Evolutionary conservation across 2,797 vertebrate species (phyloP), one percentile per base, ranked within the genome.

Genomic region (Dallia pectoralis): DNA sequence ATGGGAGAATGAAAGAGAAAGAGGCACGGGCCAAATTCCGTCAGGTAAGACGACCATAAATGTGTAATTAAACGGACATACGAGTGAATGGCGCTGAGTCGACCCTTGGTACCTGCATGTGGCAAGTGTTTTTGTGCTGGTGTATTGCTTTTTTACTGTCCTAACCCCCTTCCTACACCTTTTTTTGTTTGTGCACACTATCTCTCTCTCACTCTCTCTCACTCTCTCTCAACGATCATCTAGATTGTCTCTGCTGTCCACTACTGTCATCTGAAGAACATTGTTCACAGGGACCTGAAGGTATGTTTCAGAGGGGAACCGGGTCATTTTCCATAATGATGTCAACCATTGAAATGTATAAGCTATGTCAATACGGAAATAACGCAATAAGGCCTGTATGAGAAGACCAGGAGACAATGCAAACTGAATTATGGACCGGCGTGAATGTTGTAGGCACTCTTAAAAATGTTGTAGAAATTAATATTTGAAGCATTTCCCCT

Each of bases 1-100:
- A 96, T 0, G 97, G 97, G 84, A 93, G 97, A 78, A 97, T 98
- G 97, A 97, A 96, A 90, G 96, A 97, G 90, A 98, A 97, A 78
- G 97, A 98, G 80, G 97, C 97, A 8, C 88, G 97, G 82, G 95
- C 95, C 89, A 98, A 97, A 89, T 98, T 97, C 90, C 89, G 96
- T 89, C 96, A 97, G 94, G 97, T 97, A 19, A 68, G 67, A n/a
- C 22, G 4, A 47, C 33, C 30, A 6, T 18, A 27, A 29, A 29
- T 29, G 11, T 61, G n/a, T 29, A 6, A 9, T 9, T 11, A 4
- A 4, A 29, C 19, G 19, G 6, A n/a, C 1, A 36, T n/a, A 36
- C 15, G 4, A 19, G 49, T 51, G 16, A 51, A 53, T 53, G 51
- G 16, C n/a, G 51, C 51, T 22, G 51, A 22, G 51, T 53, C 19